Base-by-base conservation (phyloP, 2,797 vertebrate genomes). In the Liasis olivaceus region DNA sequence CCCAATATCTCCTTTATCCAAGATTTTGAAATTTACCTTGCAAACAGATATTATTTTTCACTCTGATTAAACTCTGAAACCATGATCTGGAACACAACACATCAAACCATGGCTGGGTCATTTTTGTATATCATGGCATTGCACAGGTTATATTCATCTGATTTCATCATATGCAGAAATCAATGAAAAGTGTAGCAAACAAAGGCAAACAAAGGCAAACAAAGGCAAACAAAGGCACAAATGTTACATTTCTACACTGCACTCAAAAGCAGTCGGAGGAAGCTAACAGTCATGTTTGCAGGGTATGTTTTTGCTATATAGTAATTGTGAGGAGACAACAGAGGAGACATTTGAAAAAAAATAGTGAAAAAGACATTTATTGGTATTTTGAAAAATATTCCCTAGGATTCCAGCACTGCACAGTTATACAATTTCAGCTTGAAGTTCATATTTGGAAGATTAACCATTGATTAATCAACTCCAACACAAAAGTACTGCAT, bases 381-480 rank as follows among this genome's bases (percentile, higher is more conserved):
- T 96, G 92, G 93, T 87, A 94, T 72, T 90, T 66, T 95, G 85
- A 90, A 95, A 95, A 96, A 95, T 95, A 93, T 93, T 64, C 93
- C 94, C 64, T 90, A 96, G 91, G 91, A 94, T 90, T 87, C 5
- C 93, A 96, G 95, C 96, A 97, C 92, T 94, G 88, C 96, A 97
- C 91, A 96, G 96, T 95, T 97, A 96, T 92, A 97, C 92, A 96
- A 66, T 91, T 93, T 88, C 31, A 91, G 85, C n/a, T 47, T 69
- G 56, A 96, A 94, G 95, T 31, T 93, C 85, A 98, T 97, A 98
- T 97, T 93, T 94, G 96, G 94, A 93, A 94, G 93, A 97, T 96
- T 94, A 95, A 88, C 97, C 95, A 93, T 96, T 91, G 94, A 95
- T 94, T 95, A 77, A 93, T 95, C 95, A 95, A 95, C 93, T 90